Percentiles rank a stretch among this genome's conserved stretches.
Conservation (phyloP, 2,113 vertebrate genomes). For the Lycocorax pyrrhopterus region DNA sequence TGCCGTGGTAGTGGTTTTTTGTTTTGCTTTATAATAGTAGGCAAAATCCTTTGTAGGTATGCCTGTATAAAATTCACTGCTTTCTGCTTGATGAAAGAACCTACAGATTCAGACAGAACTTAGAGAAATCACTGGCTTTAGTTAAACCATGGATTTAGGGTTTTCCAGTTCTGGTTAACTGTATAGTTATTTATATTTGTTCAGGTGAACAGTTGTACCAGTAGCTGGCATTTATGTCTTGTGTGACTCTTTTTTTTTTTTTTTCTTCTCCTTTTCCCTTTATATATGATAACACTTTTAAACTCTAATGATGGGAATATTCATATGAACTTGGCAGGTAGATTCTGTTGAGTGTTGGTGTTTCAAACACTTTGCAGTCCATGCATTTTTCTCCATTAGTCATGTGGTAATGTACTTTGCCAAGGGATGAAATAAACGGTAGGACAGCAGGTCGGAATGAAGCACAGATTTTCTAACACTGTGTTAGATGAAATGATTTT, state of each 20-base stretch:
- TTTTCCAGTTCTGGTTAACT: neutral
- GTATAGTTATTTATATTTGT: neutral
- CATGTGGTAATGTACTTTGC: slow-evolving; percentile 44
- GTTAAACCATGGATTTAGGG: neutral
- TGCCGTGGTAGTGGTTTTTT: neutral
- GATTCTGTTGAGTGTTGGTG: slow-evolving; percentile 21
- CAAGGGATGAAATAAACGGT: slow-evolving; percentile 18
- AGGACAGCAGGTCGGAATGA: slow-evolving; percentile 16
- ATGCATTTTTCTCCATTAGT: slow-evolving; percentile 45
- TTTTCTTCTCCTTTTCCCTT: neutral
- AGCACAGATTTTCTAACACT: slow-evolving; percentile 45
- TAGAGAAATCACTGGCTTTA: neutral
- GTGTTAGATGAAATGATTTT: slow-evolving; percentile 55
- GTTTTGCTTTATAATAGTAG: neutral
- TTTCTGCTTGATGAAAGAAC: neutral
- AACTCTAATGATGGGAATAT: neutral
- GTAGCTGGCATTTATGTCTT: neutral
- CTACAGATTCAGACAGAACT: neutral
- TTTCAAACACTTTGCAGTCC: slow-evolving; percentile 45
- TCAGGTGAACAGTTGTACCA: neutral
- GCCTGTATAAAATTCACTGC: neutral
- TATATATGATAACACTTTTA: neutral
- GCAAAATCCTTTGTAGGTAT: neutral
- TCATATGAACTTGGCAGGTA: neutral
- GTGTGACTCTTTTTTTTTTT: neutral